Percentiles rank a stretch among this genome's conserved stretches.
Conservation (phyloP, 2,888 invertebrate species). For the Metacarcinus magister region DNA sequence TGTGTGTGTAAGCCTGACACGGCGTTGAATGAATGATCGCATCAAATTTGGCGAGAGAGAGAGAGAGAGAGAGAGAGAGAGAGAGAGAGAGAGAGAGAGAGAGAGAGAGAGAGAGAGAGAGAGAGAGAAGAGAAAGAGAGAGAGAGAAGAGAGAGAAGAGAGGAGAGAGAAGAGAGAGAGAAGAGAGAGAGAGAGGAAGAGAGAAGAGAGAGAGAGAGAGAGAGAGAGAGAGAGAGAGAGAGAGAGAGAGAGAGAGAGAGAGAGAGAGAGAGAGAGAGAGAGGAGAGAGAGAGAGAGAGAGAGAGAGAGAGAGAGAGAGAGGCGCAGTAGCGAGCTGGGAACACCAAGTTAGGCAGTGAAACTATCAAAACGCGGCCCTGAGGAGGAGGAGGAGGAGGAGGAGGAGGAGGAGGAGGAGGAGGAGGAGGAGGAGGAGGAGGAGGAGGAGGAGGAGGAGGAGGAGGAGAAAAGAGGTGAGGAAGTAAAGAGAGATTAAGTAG, state of each 20-base stretch:
- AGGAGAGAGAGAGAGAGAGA: constrained; percentile 38
- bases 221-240: not conserved
- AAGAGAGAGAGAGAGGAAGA: constrained; percentile 36
- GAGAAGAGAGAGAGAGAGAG: constrained; percentile 37
- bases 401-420: constrained; percentile 36
- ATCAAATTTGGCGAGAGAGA: not conserved
- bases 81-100: constrained; percentile 41
- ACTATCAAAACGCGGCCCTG: constrained; percentile 22
- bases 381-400: constrained; percentile 5
- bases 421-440: constrained; percentile 37
- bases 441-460: constrained; percentile 30
- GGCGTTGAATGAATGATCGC: not conserved
- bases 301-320: constrained; percentile 45
- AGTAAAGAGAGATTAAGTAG: constrained; percentile 21
- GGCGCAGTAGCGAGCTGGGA: not conserved
- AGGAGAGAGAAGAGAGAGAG: constrained; percentile 39
- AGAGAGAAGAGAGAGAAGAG: constrained; percentile 13
- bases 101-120: constrained; percentile 32
- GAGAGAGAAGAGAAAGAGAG: constrained; percentile 45
- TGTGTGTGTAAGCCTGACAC: not conserved
- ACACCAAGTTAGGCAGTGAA: constrained; percentile 29
- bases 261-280: constrained; percentile 43
- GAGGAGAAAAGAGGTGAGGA: constrained; percentile 30
- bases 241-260: not conserved
- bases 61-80: not conserved